Percentiles rank a stretch among this genome's conserved stretches.
phyloP scores from a whole-genome alignment of 2,113 vertebrate genomes.

The Irena cyanogastra region DNA sequence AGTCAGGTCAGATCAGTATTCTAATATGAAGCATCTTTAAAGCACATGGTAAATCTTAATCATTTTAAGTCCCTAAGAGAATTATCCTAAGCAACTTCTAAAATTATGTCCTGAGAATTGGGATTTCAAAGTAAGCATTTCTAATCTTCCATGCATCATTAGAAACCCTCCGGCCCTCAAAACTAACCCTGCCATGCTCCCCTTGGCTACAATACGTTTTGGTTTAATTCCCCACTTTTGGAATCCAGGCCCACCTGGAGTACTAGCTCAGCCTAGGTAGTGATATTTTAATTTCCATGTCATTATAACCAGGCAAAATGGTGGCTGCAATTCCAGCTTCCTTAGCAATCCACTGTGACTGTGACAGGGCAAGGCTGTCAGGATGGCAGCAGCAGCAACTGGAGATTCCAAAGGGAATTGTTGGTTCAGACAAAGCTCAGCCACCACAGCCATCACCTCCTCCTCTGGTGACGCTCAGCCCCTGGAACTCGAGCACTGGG shows the following conservation, averaged over 20 bases:
- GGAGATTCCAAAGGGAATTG: not conserved
- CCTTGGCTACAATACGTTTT: not conserved
- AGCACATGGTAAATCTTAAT: conserved; percentile 47
- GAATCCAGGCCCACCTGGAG: not conserved
- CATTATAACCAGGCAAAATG: not conserved
- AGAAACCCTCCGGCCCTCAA: conserved; percentile 18
- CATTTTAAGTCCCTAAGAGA: conserved; percentile 54
- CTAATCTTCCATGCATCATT: conserved; percentile 38
- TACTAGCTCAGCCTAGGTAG: not conserved
- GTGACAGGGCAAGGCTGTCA: not conserved
- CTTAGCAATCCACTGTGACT: not conserved
- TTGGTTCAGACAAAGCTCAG: not conserved
- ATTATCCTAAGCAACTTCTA: conserved; percentile 56
- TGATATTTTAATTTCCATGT: not conserved
- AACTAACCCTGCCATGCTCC: not conserved
- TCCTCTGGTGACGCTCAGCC: not conserved
- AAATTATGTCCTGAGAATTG: conserved; percentile 52
- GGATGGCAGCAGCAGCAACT: not conserved
- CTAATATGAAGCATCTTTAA: conserved; percentile 37
- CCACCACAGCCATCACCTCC: not conserved
- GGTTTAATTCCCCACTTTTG: not conserved
- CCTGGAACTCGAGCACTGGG: not conserved
- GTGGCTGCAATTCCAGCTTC: not conserved
- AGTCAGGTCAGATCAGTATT: conserved; percentile 27
- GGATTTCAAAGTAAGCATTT: conserved; percentile 49